Evolutionary conservation across 2,888 invertebrate genomes (phyloP), one percentile per base, ranked within the genome.

Genomic region (Myathropa florea): DNA sequence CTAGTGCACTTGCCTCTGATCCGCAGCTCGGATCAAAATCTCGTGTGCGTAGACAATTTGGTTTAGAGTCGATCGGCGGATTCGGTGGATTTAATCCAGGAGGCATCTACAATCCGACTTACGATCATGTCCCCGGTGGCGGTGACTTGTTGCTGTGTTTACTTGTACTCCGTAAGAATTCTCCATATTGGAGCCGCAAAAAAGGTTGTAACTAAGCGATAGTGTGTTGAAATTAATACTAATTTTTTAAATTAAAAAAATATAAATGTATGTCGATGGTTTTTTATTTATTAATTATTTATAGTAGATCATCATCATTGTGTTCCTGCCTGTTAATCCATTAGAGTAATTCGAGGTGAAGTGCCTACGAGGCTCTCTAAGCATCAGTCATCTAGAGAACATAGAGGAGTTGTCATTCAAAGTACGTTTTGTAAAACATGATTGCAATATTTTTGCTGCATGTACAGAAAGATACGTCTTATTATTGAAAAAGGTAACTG

Each of bases 61-160:
- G 23, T 23, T 23, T 64, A 7, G 36, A 7, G 36, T 36, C 28
- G 14, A 39, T 64, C n/a, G 64, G 64, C 3, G 64, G 64, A 39
- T 64, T 21, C 23, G 39, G 64, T 39, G 64, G 64, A 21, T 64
- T 39, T 39, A 64, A 64, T 39, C 39, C 64, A 12, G 64, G 64
- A 4, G 64, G 64, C n/a, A 64, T 64, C 14, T 64, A 39, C 23
- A 64, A 64, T 39, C 39, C 64, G 18, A 6, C 4, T 18, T 46
- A 46, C 46, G 7, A 1, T 6, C 46, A 46, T 46, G 46, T 18
- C 4, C 6, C n/a, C 6, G 46, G 46, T 18, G 46, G 46, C n/a
- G 46, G 46, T 18, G 46, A 46, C 7, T 6, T 46, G 7, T 7
- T 46, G 18, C 46, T 46, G 0, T 46, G 46, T 7, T 46, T n/a